Evolutionary conservation across 1,140 invertebrate genomes (phyloP), one percentile per base, ranked within the genome.

Genomic region (Notospermus geniculatus): DNA sequence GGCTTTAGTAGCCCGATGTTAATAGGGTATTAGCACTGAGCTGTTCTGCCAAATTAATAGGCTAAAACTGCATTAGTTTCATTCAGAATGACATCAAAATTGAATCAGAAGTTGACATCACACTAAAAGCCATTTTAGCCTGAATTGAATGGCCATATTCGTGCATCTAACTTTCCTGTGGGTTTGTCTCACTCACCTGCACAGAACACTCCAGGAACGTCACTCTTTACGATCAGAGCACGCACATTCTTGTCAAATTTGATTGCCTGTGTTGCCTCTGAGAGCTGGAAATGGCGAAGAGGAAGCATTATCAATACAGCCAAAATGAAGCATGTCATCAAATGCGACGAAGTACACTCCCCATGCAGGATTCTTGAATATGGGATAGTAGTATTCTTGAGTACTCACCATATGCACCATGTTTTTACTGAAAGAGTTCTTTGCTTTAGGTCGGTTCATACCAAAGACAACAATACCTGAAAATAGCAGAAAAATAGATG

Each of bases 131-230:
- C n/a, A n/a, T n/a, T n/a, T n/a, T n/a, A n/a, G n/a, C n/a, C n/a
- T n/a, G n/a, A n/a, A n/a, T n/a, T n/a, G n/a, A n/a, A 52, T 28
- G 27, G 50, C 17, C 4, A 23, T 7, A 17, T 7, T 23, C 9
- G 61, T 25, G 27, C n/a, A n/a, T 55, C 17, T 15, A 17, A 25
- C 5, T 25, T 39, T 58, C 32, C 17, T 43, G 50, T 28, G 25
- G 55, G 27, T 30, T 17, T 23, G 27, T 11, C 4, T 28, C n/a
- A n/a, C 60, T 60, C 63, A 83, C 83, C 83, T 66, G 87, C 86
- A 82, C 95, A 97, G 78, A 99, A 89, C 32, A 95, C 86, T 28
- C 90, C 90, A 13, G 90, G 89, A 0, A 95, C 90, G 17, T 91
- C 75, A 83, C 95, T 98, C 66, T 92, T 86, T 19, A 99, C 64